These are phyloP conservation scores for Stegastes partitus DNA, from an alignment of 2,113 vertebrate species.

Conservation along the genomic window DNA sequence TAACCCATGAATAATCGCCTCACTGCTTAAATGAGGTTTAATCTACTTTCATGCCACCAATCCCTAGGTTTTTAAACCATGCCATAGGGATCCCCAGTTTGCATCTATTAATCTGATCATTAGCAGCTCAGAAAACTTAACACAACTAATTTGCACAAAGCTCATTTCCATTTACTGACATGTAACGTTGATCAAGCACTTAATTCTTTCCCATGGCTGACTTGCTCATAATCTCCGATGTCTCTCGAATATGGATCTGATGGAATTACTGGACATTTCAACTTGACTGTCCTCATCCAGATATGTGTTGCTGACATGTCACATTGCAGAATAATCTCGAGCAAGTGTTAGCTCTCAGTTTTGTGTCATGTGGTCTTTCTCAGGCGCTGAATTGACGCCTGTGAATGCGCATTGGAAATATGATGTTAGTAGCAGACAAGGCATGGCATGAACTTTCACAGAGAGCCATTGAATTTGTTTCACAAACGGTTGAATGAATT, in stretches of 20 bases:
- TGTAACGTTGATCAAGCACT: conserved; percentile 37
- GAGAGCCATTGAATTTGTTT: not conserved
- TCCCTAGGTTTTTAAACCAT: conserved; percentile 58
- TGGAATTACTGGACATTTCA: conserved; percentile 9
- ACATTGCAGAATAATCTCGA: not conserved
- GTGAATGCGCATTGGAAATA: not conserved
- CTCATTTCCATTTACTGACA: conserved; percentile 57
- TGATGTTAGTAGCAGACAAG: not conserved
- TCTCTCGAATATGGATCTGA: conserved; percentile 8
- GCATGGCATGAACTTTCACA: not conserved
- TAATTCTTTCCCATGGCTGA: conserved; percentile 8
- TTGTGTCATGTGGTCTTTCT: not conserved
- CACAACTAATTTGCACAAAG: conserved; percentile 70
- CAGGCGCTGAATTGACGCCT: not conserved
- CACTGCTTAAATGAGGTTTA: conserved; percentile 68
- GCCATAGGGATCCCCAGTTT: conserved; percentile 69
- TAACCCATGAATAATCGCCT: conserved; percentile 75
- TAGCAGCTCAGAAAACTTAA: conserved; percentile 64
- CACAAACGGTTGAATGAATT: conserved; percentile 10
- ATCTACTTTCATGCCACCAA: conserved; percentile 74
- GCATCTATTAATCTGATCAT: conserved; percentile 78
- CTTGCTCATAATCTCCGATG: conserved; percentile 19
- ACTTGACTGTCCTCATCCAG: not conserved
- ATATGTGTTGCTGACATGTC: not conserved
- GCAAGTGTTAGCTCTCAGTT: not conserved